Evolutionary conservation across 1,140 invertebrate genomes (phyloP).

Genomic region (Drosophila carrolli): DNA sequence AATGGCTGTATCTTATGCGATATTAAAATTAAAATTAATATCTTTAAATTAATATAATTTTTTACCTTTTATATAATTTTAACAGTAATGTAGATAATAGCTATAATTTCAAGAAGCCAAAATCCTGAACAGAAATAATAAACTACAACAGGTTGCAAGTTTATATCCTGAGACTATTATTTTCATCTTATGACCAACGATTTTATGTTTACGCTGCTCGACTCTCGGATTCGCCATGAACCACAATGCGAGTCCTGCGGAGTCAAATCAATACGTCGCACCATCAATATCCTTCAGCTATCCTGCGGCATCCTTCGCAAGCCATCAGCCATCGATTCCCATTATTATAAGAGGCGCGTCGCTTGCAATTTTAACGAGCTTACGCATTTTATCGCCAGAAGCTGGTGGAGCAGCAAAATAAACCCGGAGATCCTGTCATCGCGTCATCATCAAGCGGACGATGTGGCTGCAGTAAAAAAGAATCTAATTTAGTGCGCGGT

Average conservation of each 20-base stretch:
- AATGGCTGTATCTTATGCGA: too few relatives aligned
- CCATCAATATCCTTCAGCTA: slow-evolving; percentile 24
- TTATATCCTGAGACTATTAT: slow-evolving; percentile 4
- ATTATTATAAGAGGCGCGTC: slow-evolving; percentile 78
- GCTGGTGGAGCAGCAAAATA: slow-evolving; percentile 25
- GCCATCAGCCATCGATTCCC: slow-evolving; percentile 52
- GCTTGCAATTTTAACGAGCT: slow-evolving; percentile 81
- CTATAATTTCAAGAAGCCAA: neutral
- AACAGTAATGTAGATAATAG: too few relatives aligned
- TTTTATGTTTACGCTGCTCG: slow-evolving; percentile 41
- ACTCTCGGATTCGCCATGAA: slow-evolving; percentile 21
- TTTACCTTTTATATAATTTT: too few relatives aligned
- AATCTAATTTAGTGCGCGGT: slow-evolving; percentile 83
- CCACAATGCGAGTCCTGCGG: slow-evolving; percentile 28
- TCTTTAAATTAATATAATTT: too few relatives aligned
- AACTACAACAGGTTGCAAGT: slow-evolving; percentile 27
- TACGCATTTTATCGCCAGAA: slow-evolving; percentile 73
- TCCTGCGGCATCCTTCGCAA: slow-evolving; percentile 11
- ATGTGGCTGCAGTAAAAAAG: slow-evolving; percentile 78
- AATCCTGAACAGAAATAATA: neutral
- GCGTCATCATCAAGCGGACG: slow-evolving; percentile 59
- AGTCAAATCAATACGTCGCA: slow-evolving; percentile 67
- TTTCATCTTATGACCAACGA: neutral
- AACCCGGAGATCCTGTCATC: slow-evolving; percentile 25
- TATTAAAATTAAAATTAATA: too few relatives aligned